phyloP scores from a whole-genome alignment of 2,888 invertebrate genomes.

The Cryptocheilus praepositus region DNA sequence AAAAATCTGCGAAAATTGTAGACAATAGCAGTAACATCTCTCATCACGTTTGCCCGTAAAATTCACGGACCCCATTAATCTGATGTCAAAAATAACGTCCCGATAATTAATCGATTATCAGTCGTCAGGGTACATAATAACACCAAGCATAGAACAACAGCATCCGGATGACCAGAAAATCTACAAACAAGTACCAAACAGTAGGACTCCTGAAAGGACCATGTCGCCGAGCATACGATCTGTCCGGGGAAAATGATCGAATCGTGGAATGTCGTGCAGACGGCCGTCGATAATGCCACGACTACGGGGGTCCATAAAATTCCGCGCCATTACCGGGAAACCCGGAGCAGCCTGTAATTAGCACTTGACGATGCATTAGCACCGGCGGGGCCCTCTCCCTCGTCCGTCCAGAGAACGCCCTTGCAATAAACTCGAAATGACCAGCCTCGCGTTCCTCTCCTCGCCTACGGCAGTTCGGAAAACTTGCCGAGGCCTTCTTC shows the following conservation, averaged over 20 bases:
- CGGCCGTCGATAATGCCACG: constrained; percentile 30
- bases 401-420: constrained; percentile 59
- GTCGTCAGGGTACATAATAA: no score
- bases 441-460: constrained; percentile 51
- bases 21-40: no score
- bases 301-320: constrained; percentile 64
- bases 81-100: no score
- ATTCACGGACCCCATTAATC: no score
- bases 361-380: constrained; percentile 72
- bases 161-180: no score
- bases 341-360: constrained; percentile 68
- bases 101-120: no score
- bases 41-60: no score
- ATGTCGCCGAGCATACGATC: constrained; percentile 11
- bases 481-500: constrained; percentile 29
- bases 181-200: no score
- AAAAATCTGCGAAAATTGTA: no score
- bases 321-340: constrained; percentile 64
- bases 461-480: constrained; percentile 31
- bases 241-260: no score
- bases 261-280: constrained; percentile 12
- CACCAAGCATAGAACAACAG: no score
- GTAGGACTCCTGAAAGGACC: no score
- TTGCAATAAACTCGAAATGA: constrained; percentile 70
- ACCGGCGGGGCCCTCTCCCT: constrained; percentile 49